phyloP scores from a whole-genome alignment of 2,888 invertebrate species.

The Pyrocoelia pectoralis region DNA sequence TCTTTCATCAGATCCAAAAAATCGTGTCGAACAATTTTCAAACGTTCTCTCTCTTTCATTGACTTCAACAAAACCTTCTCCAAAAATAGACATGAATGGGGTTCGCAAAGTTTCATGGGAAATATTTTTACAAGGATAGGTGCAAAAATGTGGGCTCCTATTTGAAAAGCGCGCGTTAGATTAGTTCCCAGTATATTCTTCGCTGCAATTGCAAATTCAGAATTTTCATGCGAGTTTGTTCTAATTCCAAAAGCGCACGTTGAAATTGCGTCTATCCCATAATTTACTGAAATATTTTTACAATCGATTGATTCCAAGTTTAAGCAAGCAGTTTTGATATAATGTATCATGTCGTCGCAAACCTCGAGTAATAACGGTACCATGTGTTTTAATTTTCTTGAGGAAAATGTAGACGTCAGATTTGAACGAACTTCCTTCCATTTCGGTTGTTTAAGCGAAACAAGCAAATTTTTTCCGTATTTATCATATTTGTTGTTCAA shows the following conservation, averaged over 20 bases:
- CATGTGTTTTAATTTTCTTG: constrained; percentile 63
- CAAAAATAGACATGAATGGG: too few relatives aligned
- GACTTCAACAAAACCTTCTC: too few relatives aligned
- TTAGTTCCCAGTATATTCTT: constrained; percentile 51
- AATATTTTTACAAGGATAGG: constrained; percentile 44
- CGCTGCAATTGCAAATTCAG: too few relatives aligned
- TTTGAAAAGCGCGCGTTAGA: constrained; percentile 42
- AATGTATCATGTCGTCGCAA: constrained; percentile 45
- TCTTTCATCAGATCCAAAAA: too few relatives aligned
- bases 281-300: constrained; percentile 55
- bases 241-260: constrained; percentile 60
- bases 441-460: constrained; percentile 56
- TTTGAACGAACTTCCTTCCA: too few relatives aligned
- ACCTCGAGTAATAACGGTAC: constrained; percentile 57
- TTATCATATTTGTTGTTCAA: too few relatives aligned
- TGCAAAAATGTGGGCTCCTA: constrained; percentile 45
- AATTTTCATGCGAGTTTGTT: too few relatives aligned
- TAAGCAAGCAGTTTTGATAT: constrained; percentile 55
- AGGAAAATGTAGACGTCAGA: constrained; percentile 62
- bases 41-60: too few relatives aligned
- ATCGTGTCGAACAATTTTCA: too few relatives aligned
- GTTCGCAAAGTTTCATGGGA: constrained; percentile 45
- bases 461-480: constrained; percentile 58
- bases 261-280: constrained; percentile 60
- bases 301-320: constrained; percentile 43